Conservation (phyloP, 2,113 vertebrate genomes). For the Passer domesticus region DNA sequence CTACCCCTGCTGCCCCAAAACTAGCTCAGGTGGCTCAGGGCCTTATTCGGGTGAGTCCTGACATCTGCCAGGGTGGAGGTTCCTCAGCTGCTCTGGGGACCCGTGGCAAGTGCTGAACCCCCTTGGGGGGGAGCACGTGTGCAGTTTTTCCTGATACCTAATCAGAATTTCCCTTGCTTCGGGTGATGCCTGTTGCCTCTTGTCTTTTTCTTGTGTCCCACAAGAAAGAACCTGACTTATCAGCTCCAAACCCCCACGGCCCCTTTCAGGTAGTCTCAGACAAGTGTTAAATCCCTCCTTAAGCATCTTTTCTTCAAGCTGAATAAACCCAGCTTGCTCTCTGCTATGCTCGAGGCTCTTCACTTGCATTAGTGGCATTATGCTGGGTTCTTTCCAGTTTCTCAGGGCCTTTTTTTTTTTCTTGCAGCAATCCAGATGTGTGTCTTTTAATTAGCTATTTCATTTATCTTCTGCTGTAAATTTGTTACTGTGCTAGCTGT, state of each 20-base stretch:
- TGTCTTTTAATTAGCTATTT: background rate
- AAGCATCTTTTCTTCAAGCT: background rate
- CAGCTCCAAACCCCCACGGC: background rate
- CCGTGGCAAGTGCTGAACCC: background rate
- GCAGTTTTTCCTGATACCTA: background rate
- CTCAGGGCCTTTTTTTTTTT: background rate
- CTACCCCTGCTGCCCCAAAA: background rate
- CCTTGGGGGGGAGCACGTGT: rapidly evolving
- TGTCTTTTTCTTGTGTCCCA: background rate
- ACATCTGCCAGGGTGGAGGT: background rate
- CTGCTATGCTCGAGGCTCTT: background rate
- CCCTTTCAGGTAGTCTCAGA: background rate
- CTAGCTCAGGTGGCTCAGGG: background rate
- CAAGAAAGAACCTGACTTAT: background rate
- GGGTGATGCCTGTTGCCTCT: background rate
- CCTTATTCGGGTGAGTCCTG: background rate
- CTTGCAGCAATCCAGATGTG: background rate
- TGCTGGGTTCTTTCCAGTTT: background rate
- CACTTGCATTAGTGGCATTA: background rate
- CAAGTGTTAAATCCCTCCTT: background rate
- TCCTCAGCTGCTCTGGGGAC: background rate
- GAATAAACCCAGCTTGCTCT: background rate
- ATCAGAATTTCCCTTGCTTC: background rate
- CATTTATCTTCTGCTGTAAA: background rate
- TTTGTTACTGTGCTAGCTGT: background rate